Conservation (phyloP, 2,113 vertebrate species). For the Atlantisia rogersi region DNA sequence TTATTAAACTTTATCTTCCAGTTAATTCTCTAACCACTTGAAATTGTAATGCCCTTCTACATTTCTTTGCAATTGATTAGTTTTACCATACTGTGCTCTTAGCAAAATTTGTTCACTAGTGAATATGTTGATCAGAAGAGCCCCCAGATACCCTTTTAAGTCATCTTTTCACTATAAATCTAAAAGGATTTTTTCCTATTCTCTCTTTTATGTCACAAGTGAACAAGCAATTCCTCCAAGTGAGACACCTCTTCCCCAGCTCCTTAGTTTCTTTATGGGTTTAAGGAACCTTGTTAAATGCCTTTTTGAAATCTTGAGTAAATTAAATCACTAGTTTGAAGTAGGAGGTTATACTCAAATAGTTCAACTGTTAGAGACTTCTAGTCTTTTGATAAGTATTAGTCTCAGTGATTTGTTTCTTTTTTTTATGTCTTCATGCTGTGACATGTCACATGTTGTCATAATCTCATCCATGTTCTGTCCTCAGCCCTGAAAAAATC, state of each 20-base stretch:
- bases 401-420: background rate
- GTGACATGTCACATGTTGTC: background rate
- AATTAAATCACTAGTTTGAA: background rate
- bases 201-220: background rate
- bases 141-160: background rate
- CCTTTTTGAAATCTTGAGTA: background rate
- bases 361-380: background rate
- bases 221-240: background rate
- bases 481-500: background rate
- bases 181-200: background rate
- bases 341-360: background rate
- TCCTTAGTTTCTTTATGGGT: background rate
- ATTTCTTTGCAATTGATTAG: background rate
- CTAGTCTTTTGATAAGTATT: background rate
- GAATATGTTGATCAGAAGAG: background rate
- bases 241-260: background rate
- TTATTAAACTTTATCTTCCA: background rate
- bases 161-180: background rate
- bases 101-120: background rate
- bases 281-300: background rate
- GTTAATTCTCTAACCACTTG: background rate
- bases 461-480: rapidly evolving
- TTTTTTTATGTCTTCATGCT: background rate
- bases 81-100: background rate
- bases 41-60: background rate